A percentile compares a stretch with the other conserved stretches of the same genome.
Evolutionary conservation across 2,113 vertebrate genomes (phyloP).

Genomic region (Anoplopoma fimbria): DNA sequence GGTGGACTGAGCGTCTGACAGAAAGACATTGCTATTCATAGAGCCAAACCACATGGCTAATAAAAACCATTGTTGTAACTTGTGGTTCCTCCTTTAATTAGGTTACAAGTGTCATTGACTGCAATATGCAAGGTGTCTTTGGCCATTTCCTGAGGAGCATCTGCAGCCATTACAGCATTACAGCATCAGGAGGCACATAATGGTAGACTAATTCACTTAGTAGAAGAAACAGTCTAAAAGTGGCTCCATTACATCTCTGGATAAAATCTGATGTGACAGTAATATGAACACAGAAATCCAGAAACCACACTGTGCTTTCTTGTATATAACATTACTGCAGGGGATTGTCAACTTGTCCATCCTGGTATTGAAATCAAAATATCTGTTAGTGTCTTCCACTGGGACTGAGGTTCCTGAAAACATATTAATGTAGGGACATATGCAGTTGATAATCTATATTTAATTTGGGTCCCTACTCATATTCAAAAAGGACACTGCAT

Average conservation of each 20-base stretch:
- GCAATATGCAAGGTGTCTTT: slow-evolving; percentile 50
- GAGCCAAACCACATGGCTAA: slow-evolving; percentile 8
- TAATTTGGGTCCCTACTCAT: slow-evolving; percentile 38
- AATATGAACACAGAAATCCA: slow-evolving; percentile 55
- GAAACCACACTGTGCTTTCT: slow-evolving; percentile 56
- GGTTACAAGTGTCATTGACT: slow-evolving; percentile 67
- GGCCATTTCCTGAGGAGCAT: slow-evolving; percentile 67
- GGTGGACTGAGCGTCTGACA: background rate
- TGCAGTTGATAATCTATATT: slow-evolving; percentile 43
- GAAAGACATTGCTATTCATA: slow-evolving; percentile 10
- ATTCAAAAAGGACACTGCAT: slow-evolving; percentile 19
- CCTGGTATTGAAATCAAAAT: slow-evolving; percentile 28
- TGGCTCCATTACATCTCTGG: slow-evolving; percentile 27
- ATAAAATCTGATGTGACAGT: slow-evolving; percentile 63
- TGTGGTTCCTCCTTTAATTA: slow-evolving; percentile 49
- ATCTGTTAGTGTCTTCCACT: slow-evolving; percentile 30
- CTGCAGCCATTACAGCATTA: slow-evolving; percentile 68
- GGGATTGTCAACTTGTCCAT: slow-evolving; percentile 36
- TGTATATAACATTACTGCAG: slow-evolving; percentile 60
- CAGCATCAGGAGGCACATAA: slow-evolving; percentile 61
- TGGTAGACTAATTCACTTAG: slow-evolving; percentile 71
- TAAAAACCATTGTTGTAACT: slow-evolving; percentile 21
- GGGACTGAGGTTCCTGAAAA: slow-evolving; percentile 39
- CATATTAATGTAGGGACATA: slow-evolving; percentile 36
- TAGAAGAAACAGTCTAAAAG: slow-evolving; percentile 49